A percentile compares a stretch with the other conserved stretches of the same genome.
Evolutionary conservation across 2,113 vertebrate species (phyloP).

Genomic region (Colistium nudipinnis): DNA sequence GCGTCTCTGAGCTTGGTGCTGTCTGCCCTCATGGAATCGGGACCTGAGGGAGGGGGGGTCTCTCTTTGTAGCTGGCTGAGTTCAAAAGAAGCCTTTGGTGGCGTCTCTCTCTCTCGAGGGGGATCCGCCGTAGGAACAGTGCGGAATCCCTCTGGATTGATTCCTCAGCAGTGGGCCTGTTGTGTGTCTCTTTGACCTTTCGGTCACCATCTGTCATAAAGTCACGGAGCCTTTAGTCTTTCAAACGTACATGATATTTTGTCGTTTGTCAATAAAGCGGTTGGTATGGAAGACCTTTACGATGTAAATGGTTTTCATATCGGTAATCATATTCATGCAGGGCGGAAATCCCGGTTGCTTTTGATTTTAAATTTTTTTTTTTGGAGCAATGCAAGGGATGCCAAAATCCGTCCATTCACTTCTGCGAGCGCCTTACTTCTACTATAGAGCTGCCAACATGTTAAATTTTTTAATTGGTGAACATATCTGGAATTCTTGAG

Average conservation of each 20-base stretch:
- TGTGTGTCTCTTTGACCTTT: conserved; percentile 80
- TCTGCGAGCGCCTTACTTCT: neutral
- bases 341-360: neutral
- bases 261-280: neutral
- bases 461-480: neutral
- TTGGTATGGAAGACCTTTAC: neutral
- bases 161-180: conserved; percentile 62
- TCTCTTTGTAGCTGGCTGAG: conserved; percentile 76
- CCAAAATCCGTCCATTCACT: neutral
- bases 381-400: neutral
- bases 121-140: conserved; percentile 48
- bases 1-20: conserved; percentile 25
- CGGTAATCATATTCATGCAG: neutral
- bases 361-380: too few relatives aligned
- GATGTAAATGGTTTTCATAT: too few relatives aligned
- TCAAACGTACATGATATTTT: conserved; percentile 12
- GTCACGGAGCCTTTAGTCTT: conserved; percentile 44
- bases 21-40: conserved; percentile 54
- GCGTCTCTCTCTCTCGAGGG: conserved; percentile 49
- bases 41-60: conserved; percentile 34
- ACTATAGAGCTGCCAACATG: neutral
- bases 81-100: conserved; percentile 77
- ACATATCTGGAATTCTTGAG: neutral
- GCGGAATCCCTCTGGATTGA: conserved; percentile 58
- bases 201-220: conserved; percentile 65